Conservation (phyloP, 2,113 vertebrate species). For the Scomber scombrus region DNA sequence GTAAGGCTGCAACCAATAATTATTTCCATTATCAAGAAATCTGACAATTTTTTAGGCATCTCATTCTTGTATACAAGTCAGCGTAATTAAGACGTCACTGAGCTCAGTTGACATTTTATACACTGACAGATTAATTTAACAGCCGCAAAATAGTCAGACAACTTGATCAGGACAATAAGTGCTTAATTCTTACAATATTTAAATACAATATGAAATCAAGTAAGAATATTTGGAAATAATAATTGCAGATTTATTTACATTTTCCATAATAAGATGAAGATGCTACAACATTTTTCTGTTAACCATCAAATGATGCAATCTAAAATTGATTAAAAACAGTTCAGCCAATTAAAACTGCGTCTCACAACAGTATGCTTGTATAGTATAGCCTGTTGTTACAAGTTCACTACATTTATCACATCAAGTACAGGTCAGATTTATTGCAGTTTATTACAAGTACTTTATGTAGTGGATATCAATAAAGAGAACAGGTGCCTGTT, state of each 20-base stretch:
- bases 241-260: constrained; percentile 56
- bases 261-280: constrained; percentile 8
- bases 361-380: constrained; percentile 7
- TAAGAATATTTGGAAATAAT: constrained; percentile 26
- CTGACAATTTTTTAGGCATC: too few species aligned
- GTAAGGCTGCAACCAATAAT: too few species aligned
- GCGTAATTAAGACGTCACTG: not conserved
- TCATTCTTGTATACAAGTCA: too few species aligned
- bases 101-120: not conserved
- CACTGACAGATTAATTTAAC: not conserved
- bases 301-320: not conserved
- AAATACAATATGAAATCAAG: not conserved
- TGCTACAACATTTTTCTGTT: constrained; percentile 24
- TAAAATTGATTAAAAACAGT: constrained; percentile 16
- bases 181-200: not conserved
- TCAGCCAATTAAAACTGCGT: constrained; percentile 5
- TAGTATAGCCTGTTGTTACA: constrained; percentile 11
- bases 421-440: constrained; percentile 13
- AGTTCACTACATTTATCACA: constrained; percentile 24
- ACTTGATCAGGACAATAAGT: not conserved
- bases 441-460: constrained; percentile 11
- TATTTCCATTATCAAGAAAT: too few species aligned
- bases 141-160: too few species aligned
- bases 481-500: constrained; percentile 20
- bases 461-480: not conserved